Percentiles rank a stretch among this genome's conserved stretches.
These are phyloP conservation scores for Gadus chalcogrammus DNA, from an alignment of 2,113 vertebrate species.

Conservation along the genomic window DNA sequence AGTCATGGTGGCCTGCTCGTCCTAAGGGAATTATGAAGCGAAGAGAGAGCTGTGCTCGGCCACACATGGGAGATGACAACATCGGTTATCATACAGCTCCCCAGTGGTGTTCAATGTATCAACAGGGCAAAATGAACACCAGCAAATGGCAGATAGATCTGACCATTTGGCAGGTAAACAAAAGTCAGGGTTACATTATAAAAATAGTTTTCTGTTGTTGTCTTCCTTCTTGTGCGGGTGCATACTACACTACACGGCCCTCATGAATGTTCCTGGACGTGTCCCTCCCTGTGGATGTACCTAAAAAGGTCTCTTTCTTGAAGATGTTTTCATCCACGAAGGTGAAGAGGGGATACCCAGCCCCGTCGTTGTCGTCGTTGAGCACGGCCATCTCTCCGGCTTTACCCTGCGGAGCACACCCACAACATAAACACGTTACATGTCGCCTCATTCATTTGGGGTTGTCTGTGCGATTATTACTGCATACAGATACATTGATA, in stretches of 20 bases:
- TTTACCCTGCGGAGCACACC: constrained; percentile 62
- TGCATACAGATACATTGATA: too few relatives aligned
- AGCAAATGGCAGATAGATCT: too few relatives aligned
- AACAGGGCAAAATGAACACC: too few relatives aligned
- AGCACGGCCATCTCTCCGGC: constrained; percentile 46
- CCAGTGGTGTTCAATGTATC: too few relatives aligned
- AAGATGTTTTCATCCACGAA: constrained; percentile 77
- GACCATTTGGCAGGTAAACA: too few relatives aligned
- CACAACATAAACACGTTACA: neutral
- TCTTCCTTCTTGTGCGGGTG: neutral
- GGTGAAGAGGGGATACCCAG: constrained; percentile 70
- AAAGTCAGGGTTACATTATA: too few relatives aligned
- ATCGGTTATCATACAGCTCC: constrained; percentile 9
- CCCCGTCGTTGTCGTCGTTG: constrained; percentile 53
- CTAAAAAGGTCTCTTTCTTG: constrained; percentile 78
- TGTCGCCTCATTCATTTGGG: neutral
- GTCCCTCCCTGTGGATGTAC: constrained; percentile 39
- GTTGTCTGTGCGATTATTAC: neutral
- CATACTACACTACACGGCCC: neutral
- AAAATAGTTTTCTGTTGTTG: neutral
- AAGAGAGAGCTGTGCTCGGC: constrained; percentile 35
- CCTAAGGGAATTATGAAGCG: constrained; percentile 48
- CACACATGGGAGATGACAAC: constrained; percentile 1
- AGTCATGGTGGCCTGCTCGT: constrained; percentile 24
- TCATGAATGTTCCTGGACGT: neutral